A percentile compares a stretch with the other conserved stretches of the same genome.
These are phyloP conservation scores for Lasioglossum marginatum DNA, from an alignment of 2,888 invertebrate genomes.

Conservation along the genomic window DNA sequence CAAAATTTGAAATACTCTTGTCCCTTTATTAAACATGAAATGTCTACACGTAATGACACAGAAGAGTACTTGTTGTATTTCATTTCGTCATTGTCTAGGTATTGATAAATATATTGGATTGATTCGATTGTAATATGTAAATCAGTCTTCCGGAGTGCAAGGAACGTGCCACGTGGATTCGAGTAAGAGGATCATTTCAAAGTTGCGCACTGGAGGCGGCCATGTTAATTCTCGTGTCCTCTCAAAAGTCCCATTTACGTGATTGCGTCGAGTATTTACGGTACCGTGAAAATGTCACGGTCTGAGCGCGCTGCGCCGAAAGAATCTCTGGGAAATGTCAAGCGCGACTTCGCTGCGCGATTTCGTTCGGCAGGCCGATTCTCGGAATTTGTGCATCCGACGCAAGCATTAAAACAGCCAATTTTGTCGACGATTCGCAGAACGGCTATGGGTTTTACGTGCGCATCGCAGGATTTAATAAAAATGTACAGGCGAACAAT, in stretches of 20 bases:
- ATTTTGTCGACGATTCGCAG: background rate
- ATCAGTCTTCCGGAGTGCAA: background rate
- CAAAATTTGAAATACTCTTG: too few relatives aligned
- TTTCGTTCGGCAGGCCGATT: background rate
- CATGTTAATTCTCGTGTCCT: background rate
- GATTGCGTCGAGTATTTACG: conserved; percentile 27
- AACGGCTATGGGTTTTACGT: background rate
- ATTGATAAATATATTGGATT: background rate
- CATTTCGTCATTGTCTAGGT: too few relatives aligned
- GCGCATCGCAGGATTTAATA: background rate
- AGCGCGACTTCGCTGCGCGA: background rate
- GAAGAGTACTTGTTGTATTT: too few relatives aligned
- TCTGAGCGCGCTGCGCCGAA: background rate
- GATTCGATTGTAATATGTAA: background rate
- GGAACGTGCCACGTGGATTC: background rate
- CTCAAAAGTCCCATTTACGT: conserved; percentile 17
- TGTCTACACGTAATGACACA: too few relatives aligned
- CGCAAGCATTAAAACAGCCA: background rate
- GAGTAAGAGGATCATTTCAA: conserved; percentile 13
- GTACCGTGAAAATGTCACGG: conserved; percentile 21
- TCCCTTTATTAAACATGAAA: too few relatives aligned
- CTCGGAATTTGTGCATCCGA: background rate
- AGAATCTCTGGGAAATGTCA: conserved; percentile 19
- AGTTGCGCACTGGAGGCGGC: background rate
- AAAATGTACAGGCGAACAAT: background rate